Base-by-base conservation (phyloP, 2,797 vertebrate genomes). In the Platyrinchus mystaceus region DNA sequence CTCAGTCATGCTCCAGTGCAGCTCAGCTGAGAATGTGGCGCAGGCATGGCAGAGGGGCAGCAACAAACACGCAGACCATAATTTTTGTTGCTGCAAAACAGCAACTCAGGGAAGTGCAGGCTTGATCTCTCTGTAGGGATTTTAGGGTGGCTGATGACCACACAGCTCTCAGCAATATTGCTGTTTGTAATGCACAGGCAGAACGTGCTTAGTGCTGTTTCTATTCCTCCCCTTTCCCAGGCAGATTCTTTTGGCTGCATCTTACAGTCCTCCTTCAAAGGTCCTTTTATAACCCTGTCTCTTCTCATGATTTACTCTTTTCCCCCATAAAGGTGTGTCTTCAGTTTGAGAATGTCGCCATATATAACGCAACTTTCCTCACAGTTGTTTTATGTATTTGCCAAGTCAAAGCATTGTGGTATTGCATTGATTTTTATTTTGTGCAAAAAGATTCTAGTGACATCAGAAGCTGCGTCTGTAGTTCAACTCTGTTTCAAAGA, bases 31-130 rank as follows among this genome's bases (percentile, higher is more conserved):
- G 36, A 17, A 58, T 4, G 1, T 24, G 24, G 22, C 68, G 24
- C 4, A 21, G 27, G 11, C 50, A 14, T 37, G 21, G 23, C 41
- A 77, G 34, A 49, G 10, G 49, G 11, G 21, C 26, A 59, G 24
- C 50, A 89, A 55, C 24, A 52, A 69, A 73, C 26, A 56, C 1
- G 1, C 19, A 47, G 73, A 41, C 28, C 27, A 16, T 24, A 73
- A 32, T 41, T 56, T 44, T 19, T 44, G 17, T 70, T 77, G 36
- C 74, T 74, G 49, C 12, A 46, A 63, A 83, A 62, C 32, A 71
- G 46, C 39, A 60, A 18, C 5, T 24, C 0, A 0, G 36, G 36
- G 18, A 76, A 37, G 20, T 3, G 4, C 44, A 84, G 34, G 52
- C 12, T 77, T 32, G 9, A 18, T 50, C 56, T 62, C 36, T 77